Evolutionary conservation across 2,797 vertebrate genomes (phyloP), one percentile per base, ranked within the genome.

Genomic region (Chaetodon trifasciatus): DNA sequence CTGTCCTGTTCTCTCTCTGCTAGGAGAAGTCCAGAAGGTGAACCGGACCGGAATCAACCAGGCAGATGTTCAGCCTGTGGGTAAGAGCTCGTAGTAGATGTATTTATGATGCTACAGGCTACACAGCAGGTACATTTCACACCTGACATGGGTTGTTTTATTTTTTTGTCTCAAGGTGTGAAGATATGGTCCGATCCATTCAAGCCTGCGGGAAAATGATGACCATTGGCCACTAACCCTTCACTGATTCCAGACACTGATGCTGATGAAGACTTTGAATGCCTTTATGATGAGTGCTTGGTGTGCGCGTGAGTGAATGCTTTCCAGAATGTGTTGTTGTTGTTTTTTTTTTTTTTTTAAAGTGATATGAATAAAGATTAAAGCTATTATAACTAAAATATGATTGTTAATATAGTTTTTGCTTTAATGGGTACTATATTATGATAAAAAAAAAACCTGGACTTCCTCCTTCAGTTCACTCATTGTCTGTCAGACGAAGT

Each of bases 161-260:
- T 32, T 8, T 52, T 68, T 50, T 57, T 78, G 6, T 56, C 63
- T 56, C 1, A 74, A 96, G 96, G 96, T 83, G 64, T 96, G 81
- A 96, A 95, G 85, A 66, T 95, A 4, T 96, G 96, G 96, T 95
- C 95, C 0, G 95, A 96, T 89, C 96, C 96, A 2, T 96, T 93
- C 84, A 96, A 95, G 70, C 63, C 94, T 68, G 58, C 63, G 10
- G 76, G 21, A 0, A 94, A 96, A 89, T 95, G 91, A 91, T 57
- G 72, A 74, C 28, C 56, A 5, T 19, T 0, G 68, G 28, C 28
- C 0, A 44, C 23, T 13, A 42, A 71, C 32, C 19, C 56, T 37
- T 21, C 19, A 47, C 47, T 13, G 10, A 60, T 44, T 37, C 76
- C 47, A 40, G 57, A 75, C 32, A 49, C 40, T 11, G 78, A 83